Evolutionary conservation across 53 echinoderm and acorn worm species (phyloP), one percentile per base, ranked within the genome.

Genomic region (Astropecten irregularis): DNA sequence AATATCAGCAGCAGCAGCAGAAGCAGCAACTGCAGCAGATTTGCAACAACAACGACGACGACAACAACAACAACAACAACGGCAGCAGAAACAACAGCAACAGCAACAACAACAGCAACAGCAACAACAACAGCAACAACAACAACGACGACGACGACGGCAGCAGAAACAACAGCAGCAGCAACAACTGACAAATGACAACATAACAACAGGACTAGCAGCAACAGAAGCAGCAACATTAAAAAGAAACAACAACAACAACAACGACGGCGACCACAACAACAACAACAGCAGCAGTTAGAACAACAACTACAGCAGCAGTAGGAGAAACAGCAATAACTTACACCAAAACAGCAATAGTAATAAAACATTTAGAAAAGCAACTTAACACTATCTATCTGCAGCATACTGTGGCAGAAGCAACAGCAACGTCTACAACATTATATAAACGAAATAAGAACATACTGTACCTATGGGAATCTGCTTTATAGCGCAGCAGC

Each of bases 381-480:
- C 47, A 46, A 14, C n/a, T n/a, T n/a, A n/a, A n/a, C n/a, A n/a
- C n/a, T n/a, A n/a, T n/a, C n/a, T n/a, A n/a, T n/a, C n/a, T n/a
- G n/a, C n/a, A n/a, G n/a, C n/a, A n/a, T n/a, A n/a, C n/a, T n/a
- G n/a, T n/a, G n/a, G n/a, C n/a, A n/a, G n/a, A n/a, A n/a, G n/a
- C n/a, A n/a, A n/a, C n/a, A n/a, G n/a, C n/a, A n/a, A n/a, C n/a
- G n/a, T n/a, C n/a, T n/a, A n/a, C n/a, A n/a, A n/a, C n/a, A n/a
- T n/a, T n/a, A n/a, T n/a, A n/a, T n/a, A n/a, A n/a, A n/a, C n/a
- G n/a, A n/a, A n/a, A n/a, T n/a, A n/a, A n/a, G n/a, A n/a, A n/a
- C n/a, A n/a, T n/a, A n/a, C n/a, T 9, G 25, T 79, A 79, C 79
- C 79, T 79, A 79, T 79, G 16, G 61, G 29, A 8, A 79, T 42